Conservation (phyloP, 2,797 vertebrate species). For the Dryobates pubescens region DNA sequence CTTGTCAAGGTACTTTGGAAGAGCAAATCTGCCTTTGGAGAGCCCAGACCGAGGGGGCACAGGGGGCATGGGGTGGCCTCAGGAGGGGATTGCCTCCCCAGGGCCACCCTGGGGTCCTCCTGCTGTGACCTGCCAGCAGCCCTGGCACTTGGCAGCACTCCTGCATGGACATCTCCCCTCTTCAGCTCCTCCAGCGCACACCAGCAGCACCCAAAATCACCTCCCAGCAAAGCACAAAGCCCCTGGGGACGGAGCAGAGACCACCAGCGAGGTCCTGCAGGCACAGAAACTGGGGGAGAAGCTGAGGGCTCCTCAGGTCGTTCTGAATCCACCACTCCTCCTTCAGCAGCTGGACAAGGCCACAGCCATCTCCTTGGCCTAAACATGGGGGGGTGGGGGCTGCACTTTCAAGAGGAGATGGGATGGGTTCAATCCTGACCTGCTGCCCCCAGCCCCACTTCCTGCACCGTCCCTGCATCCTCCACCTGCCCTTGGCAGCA, state of each 20-base stretch:
- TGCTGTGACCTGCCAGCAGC: not conserved
- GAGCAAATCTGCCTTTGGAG: constrained; percentile 10
- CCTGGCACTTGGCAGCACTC: not conserved
- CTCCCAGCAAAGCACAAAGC: not conserved
- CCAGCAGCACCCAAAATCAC: not conserved
- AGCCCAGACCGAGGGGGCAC: rapidly evolving
- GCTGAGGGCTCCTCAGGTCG: not conserved
- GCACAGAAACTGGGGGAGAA: not conserved
- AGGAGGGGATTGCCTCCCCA: not conserved
- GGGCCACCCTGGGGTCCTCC: not conserved
- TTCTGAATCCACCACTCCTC: not conserved
- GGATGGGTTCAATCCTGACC: rapidly evolving
- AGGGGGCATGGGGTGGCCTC: not conserved
- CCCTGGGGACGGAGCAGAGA: not conserved
- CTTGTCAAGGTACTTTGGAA: not conserved
- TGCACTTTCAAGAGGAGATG: not conserved
- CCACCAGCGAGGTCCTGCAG: not conserved
- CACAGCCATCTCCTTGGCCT: not conserved
- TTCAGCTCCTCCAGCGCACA: not conserved
- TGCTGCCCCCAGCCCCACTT: not conserved
- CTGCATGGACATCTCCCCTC: rapidly evolving
- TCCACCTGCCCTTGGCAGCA: rapidly evolving
- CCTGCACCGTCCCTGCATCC: not conserved
- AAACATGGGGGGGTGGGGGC: rapidly evolving
- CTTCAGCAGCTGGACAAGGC: not conserved